Conservation (phyloP, 23 tunicate species). For the Diplosoma virens region DNA sequence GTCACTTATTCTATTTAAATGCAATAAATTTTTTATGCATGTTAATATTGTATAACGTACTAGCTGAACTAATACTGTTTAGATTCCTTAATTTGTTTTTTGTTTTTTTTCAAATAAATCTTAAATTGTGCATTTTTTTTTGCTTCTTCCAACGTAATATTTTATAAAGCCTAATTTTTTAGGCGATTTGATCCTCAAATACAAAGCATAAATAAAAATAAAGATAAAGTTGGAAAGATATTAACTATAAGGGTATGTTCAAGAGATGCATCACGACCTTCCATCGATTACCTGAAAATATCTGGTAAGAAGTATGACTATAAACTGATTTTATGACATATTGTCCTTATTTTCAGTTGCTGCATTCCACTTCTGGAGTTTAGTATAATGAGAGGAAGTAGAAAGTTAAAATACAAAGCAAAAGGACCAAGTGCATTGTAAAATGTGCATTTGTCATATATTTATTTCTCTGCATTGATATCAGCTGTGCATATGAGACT, state of each 20-base stretch:
- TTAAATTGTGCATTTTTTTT: too few relatives aligned
- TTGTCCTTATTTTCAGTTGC: too few relatives aligned
- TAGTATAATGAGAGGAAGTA: too few relatives aligned
- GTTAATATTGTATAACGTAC: background rate
- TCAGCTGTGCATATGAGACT: too few relatives aligned
- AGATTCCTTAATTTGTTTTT: background rate
- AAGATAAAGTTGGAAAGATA: constrained; percentile 46
- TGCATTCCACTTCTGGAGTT: too few relatives aligned
- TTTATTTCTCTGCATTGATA: too few relatives aligned
- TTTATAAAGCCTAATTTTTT: background rate
- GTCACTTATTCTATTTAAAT: background rate
- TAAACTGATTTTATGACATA: too few relatives aligned
- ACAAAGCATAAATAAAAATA: constrained; percentile 23
- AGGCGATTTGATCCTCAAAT: constrained; percentile 97
- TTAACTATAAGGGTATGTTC: constrained; percentile 84
- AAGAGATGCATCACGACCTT: constrained; percentile 93
- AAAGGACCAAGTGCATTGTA: too few relatives aligned
- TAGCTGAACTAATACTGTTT: background rate
- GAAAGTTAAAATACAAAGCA: too few relatives aligned
- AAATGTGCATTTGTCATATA: too few relatives aligned
- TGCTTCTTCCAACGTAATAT: background rate
- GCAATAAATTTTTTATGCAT: background rate
- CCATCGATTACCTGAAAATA: constrained; percentile 61
- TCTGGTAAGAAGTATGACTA: constrained; percentile 53
- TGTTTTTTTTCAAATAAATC: background rate